phyloP scores from a whole-genome alignment of 2,888 invertebrate species.

The Philaethria dido region DNA sequence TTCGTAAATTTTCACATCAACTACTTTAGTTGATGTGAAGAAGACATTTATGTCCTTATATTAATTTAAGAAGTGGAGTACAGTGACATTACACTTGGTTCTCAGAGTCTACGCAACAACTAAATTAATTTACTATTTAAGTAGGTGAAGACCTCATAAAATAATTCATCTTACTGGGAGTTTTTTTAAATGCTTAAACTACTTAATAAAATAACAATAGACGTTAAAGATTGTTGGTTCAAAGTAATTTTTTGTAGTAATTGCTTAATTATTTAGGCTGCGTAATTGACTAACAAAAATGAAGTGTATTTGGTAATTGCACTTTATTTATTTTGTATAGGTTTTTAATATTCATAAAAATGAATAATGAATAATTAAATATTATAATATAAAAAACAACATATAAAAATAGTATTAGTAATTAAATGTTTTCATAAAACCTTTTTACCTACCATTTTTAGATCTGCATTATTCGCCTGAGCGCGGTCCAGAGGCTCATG shows the following conservation, averaged over 20 bases:
- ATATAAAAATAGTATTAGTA: too few relatives aligned
- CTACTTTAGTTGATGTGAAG: too few relatives aligned
- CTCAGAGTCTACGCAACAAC: too few relatives aligned
- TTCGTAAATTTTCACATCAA: too few relatives aligned
- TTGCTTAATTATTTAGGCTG: neutral
- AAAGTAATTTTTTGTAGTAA: neutral
- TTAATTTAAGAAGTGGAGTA: too few relatives aligned
- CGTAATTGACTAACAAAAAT: neutral
- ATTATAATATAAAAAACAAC: neutral
- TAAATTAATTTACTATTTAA: neutral
- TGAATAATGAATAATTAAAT: too few relatives aligned
- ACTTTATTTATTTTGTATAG: neutral
- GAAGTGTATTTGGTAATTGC: too few relatives aligned
- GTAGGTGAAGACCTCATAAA: neutral
- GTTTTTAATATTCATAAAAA: too few relatives aligned
- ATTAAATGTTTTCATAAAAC: too few relatives aligned
- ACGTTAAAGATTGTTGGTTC: neutral
- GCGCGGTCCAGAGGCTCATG: slow-evolving; percentile 92
- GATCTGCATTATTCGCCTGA: slow-evolving; percentile 75
- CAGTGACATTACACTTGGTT: too few relatives aligned
- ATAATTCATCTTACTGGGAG: neutral
- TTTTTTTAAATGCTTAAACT: neutral
- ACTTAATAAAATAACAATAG: neutral
- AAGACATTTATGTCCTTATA: too few relatives aligned
- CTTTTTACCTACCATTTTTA: slow-evolving; percentile 83